phyloP scores from a whole-genome alignment of 53 echinoderm and acorn worm species.

The Arbacia lixula region DNA sequence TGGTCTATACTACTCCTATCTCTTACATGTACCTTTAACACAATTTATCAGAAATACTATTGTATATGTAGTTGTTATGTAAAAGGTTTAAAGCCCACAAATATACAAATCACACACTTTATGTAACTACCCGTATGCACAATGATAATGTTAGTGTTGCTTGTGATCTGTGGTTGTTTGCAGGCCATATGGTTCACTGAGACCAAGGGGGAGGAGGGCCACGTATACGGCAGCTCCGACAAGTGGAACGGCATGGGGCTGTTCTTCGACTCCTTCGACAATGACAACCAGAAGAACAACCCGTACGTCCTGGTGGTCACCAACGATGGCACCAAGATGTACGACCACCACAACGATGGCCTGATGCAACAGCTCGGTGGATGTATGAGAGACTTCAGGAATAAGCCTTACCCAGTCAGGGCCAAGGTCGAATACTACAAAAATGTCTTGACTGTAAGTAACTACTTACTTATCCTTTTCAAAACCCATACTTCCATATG shows the following conservation, averaged over 20 bases:
- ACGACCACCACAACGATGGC: conserved; percentile 92
- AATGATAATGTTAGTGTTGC: too few species aligned
- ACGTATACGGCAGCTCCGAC: conserved; percentile 87
- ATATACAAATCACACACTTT: too few species aligned
- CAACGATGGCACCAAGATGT: conserved; percentile 87
- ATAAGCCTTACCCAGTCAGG: conserved; percentile 92
- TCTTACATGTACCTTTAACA: too few species aligned
- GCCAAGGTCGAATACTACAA: conserved; percentile 99
- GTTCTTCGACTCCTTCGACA: conserved; percentile 99
- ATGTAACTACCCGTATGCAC: too few species aligned
- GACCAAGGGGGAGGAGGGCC: conserved; percentile 64
- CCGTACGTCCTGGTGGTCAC: conserved; percentile 86
- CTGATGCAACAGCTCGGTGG: conserved; percentile 92
- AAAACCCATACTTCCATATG: too few species aligned
- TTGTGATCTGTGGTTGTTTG: not conserved
- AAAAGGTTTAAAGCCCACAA: too few species aligned
- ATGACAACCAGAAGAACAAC: conserved; percentile 96
- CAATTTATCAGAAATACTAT: too few species aligned
- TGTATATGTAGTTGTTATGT: too few species aligned
- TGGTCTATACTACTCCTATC: too few species aligned
- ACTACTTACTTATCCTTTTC: too few species aligned
- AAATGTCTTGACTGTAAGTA: conserved; percentile 91
- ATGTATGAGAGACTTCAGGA: conserved; percentile 95
- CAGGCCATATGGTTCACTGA: conserved; percentile 93
- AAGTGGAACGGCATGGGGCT: conserved; percentile 95